These are phyloP conservation scores for Zaprionus davidi DNA, from an alignment of 1,140 invertebrate genomes.

Conservation along the genomic window DNA sequence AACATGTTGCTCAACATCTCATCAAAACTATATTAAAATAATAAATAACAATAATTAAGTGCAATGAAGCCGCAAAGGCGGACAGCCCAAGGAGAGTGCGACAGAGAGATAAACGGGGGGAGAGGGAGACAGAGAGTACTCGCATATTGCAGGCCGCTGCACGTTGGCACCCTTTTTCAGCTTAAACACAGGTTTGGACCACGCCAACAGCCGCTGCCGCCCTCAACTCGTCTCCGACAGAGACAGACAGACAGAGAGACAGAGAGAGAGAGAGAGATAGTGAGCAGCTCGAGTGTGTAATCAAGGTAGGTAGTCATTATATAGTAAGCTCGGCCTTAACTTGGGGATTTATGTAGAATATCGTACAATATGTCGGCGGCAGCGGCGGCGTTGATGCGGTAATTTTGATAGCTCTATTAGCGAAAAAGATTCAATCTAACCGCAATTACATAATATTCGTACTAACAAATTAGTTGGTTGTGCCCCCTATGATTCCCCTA, in stretches of 20 bases:
- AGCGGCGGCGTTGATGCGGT: constrained; percentile 46
- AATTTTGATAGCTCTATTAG: constrained; percentile 70
- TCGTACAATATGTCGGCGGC: constrained; percentile 54
- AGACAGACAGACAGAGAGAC: background rate
- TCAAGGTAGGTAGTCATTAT: constrained; percentile 82
- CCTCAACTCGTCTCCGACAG: constrained; percentile 51
- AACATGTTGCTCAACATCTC: constrained; percentile 80
- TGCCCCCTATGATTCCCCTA: background rate
- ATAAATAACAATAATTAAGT: constrained; percentile 83
- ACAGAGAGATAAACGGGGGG: constrained; percentile 26
- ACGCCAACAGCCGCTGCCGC: constrained; percentile 42
- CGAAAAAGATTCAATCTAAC: constrained; percentile 34
- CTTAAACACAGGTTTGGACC: constrained; percentile 73
- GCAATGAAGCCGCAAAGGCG: constrained; percentile 67
- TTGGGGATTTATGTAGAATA: constrained; percentile 66
- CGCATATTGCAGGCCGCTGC: constrained; percentile 40
- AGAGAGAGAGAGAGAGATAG: constrained; percentile 1
- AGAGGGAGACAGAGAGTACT: constrained; percentile 28
- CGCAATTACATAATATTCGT: constrained; percentile 17
- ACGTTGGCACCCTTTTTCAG: constrained; percentile 75
- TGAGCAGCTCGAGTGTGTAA: constrained; percentile 59
- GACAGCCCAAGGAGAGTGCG: constrained; percentile 11
- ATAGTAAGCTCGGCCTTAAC: constrained; percentile 69
- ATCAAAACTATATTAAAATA: constrained; percentile 83
- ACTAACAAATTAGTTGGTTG: constrained; percentile 1